Evolutionary conservation across 2,797 vertebrate species (phyloP), one percentile per base, ranked within the genome.

Genomic region (Cichlasoma orientale): DNA sequence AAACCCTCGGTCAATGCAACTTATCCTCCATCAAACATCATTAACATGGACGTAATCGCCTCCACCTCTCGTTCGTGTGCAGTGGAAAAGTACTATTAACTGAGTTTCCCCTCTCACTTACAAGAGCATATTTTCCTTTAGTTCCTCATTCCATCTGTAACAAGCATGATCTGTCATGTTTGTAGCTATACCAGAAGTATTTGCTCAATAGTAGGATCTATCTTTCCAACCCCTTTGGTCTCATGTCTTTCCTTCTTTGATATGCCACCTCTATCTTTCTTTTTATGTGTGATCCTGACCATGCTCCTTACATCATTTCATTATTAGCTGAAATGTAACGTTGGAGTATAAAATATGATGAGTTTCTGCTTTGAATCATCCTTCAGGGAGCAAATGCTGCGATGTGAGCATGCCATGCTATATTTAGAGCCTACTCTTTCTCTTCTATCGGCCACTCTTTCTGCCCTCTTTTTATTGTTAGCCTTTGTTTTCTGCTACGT

Each of bases 101-200:
- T 74, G 71, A 78, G 69, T 86, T 72, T 82, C 56, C 56, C n/a
- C 1, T 82, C 76, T 89, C 25, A 88, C 87, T 89, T 76, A 87
- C 59, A n/a, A 44, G 36, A 82, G 82, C 59, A 29, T 66, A 57
- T 77, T 86, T 81, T 82, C 47, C n/a, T 76, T 78, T 77, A 47
- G 53, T 82, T 87, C 75, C 47, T 87, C 53, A 80, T 84, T 79
- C 73, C 77, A 84, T 90, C 87, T 79, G 68, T 93, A 91, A 91
- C 80, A 91, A 94, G 94, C 94, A 95, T 93, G 93, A 87, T 88
- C 77, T 87, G 84, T 93, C 90, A 94, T 92, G 93, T 93, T 93
- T 90, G 81, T 82, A 76, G 76, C 82, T 87, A 68, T 68, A 55
- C 85, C 78, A 73, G 78, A 82, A 75, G 5, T 75, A 78, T 86